phyloP scores from a whole-genome alignment of 2,888 invertebrate species.

The Eurois occulta region DNA sequence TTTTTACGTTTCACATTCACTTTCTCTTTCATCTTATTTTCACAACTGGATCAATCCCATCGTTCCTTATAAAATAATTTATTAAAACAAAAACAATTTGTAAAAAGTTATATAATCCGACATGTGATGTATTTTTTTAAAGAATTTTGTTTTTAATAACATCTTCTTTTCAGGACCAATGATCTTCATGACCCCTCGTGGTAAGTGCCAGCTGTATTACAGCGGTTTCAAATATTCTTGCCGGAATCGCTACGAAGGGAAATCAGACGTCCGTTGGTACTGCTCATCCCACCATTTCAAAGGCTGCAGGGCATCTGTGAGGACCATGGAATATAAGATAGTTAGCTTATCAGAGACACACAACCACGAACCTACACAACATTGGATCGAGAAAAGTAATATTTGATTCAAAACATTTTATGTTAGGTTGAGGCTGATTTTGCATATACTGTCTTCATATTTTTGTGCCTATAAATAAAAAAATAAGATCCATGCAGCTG shows the following conservation, averaged over 20 bases:
- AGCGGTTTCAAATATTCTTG: conserved; percentile 62
- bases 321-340: conserved; percentile 66
- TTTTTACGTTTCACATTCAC: no score
- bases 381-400: neutral
- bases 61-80: no score
- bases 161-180: conserved; percentile 48
- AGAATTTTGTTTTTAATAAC: neutral
- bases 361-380: conserved; percentile 46
- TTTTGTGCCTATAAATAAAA: no score
- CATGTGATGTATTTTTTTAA: neutral
- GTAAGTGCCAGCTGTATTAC: conserved; percentile 60
- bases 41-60: no score
- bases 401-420: neutral
- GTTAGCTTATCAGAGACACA: conserved; percentile 20
- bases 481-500: no score
- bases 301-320: conserved; percentile 62
- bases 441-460: neutral
- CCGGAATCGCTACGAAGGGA: conserved; percentile 49
- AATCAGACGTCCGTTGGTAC: conserved; percentile 62
- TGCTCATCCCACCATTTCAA: neutral
- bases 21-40: no score
- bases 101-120: no score
- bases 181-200: conserved; percentile 22
- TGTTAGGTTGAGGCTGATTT: neutral
- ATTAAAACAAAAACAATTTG: no score